A percentile compares a stretch with the other conserved stretches of the same genome.
Evolutionary conservation across 2,888 invertebrate species (phyloP).

Genomic region (Brachyptera putata): DNA sequence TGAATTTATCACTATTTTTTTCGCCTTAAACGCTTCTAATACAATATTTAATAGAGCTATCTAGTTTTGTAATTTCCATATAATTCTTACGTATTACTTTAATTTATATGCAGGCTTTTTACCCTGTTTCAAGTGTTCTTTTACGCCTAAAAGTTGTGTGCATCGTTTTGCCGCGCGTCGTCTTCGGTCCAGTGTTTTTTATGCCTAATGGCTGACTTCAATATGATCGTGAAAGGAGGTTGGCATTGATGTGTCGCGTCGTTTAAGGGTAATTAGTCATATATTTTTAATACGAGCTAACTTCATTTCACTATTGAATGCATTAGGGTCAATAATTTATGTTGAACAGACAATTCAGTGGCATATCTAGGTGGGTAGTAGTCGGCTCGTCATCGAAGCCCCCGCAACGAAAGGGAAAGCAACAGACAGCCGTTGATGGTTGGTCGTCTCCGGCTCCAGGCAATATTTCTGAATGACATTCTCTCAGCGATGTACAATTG

Average conservation of each 20-base stretch:
- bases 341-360: not conserved
- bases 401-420: conserved; percentile 5
- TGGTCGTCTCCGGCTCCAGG: no score
- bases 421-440: not conserved
- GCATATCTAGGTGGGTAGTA: not conserved
- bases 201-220: conserved; percentile 35
- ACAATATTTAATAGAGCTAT: not conserved
- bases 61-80: no score
- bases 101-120: no score
- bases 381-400: not conserved
- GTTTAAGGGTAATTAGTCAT: conserved; percentile 29
- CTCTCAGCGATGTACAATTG: no score
- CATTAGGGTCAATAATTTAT: not conserved
- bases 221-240: conserved; percentile 30
- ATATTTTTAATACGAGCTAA: not conserved
- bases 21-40: no score
- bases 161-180: conserved; percentile 34
- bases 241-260: conserved; percentile 26
- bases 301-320: not conserved
- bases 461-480: no score
- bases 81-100: no score
- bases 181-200: conserved; percentile 32
- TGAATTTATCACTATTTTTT: conserved; percentile 23
- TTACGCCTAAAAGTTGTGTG: no score
- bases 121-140: no score